These are phyloP conservation scores for Solea senegalensis DNA, from an alignment of 2,113 vertebrate genomes.

Conservation along the genomic window DNA sequence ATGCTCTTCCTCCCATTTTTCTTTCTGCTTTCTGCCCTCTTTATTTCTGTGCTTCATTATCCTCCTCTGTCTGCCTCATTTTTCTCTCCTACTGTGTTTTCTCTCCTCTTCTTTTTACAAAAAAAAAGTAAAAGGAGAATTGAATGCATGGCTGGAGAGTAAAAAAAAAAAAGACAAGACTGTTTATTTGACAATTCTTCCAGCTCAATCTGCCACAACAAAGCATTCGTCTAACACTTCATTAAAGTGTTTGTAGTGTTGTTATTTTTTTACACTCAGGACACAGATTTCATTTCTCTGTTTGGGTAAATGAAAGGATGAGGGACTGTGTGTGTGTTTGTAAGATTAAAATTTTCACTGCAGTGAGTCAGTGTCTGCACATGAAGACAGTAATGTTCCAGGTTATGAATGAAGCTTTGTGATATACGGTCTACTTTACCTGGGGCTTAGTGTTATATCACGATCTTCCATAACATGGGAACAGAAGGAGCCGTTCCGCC, in stretches of 20 bases:
- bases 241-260: not conserved
- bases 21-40: conserved; percentile 18
- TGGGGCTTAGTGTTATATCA: not conserved
- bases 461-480: too few species aligned
- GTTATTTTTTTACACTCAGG: conserved; percentile 17
- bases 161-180: conserved; percentile 30
- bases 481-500: too few species aligned
- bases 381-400: conserved; percentile 1
- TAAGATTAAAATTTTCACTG: not conserved
- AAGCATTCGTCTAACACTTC: conserved; percentile 2
- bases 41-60: conserved; percentile 49
- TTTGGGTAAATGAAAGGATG: not conserved
- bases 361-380: not conserved
- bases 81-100: conserved; percentile 1
- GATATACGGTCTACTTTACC: not conserved
- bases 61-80: conserved; percentile 29
- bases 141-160: conserved; percentile 25
- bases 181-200: conserved; percentile 44
- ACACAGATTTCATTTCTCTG: not conserved
- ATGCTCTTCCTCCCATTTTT: conserved; percentile 9
- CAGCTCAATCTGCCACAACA: conserved; percentile 10
- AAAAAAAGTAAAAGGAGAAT: conserved; percentile 17
- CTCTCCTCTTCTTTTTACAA: not conserved
- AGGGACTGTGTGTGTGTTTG: not conserved
- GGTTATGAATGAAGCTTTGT: conserved; percentile 4